Evolutionary conservation across 2,113 vertebrate species (phyloP).

Genomic region (Dipodomys ordii): DNA sequence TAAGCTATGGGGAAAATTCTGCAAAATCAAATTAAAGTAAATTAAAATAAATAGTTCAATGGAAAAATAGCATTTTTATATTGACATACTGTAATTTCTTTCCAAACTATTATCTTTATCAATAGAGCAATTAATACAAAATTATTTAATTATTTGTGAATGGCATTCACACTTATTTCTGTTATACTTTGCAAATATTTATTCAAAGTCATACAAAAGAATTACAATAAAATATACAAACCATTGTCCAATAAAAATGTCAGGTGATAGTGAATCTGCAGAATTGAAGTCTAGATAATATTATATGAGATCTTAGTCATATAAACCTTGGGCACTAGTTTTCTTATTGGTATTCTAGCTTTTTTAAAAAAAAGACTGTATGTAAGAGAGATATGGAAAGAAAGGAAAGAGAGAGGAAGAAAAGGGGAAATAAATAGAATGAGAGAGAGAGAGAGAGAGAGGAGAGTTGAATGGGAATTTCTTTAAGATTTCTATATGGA

Average conservation of each 20-base stretch:
- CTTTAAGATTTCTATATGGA: neutral
- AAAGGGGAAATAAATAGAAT: neutral
- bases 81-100: neutral
- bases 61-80: neutral
- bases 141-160: slow-evolving; percentile 49
- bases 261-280: neutral
- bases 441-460: neutral
- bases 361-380: too few relatives aligned
- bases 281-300: neutral
- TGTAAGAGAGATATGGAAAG: too few relatives aligned
- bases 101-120: slow-evolving; percentile 8
- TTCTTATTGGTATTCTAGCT: neutral
- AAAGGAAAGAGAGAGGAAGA: too few relatives aligned
- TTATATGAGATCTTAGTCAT: neutral
- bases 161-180: neutral
- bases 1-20: neutral
- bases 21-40: slow-evolving; percentile 1
- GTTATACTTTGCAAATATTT: slow-evolving; percentile 12
- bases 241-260: neutral
- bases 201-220: neutral
- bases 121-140: slow-evolving; percentile 1
- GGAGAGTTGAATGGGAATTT: neutral
- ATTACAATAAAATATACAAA: neutral
- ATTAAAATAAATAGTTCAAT: slow-evolving; percentile 16
- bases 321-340: neutral